Evolutionary conservation across 2,113 vertebrate species (phyloP).

Genomic region (Anguilla japonica): DNA sequence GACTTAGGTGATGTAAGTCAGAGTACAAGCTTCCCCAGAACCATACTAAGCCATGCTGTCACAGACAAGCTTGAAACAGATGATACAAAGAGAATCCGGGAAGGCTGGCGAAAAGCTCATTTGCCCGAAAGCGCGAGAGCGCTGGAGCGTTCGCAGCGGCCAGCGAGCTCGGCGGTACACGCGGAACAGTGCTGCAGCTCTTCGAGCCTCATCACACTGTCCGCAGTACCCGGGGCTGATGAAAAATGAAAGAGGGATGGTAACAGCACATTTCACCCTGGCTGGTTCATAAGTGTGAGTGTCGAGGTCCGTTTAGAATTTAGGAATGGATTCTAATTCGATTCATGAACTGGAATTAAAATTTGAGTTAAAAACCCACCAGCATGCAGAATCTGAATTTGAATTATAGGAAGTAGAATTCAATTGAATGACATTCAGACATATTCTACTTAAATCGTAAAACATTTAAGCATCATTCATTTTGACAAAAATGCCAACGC

Average conservation of each 20-base stretch:
- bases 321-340: too few relatives aligned
- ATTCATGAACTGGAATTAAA: too few relatives aligned
- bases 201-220: not conserved
- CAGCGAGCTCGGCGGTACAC: not conserved
- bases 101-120: not conserved
- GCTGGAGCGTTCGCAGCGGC: not conserved
- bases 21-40: not conserved
- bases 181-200: not conserved
- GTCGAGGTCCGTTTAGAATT: too few relatives aligned
- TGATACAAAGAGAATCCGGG: not conserved
- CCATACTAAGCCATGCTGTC: slow-evolving; percentile 4
- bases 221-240: not conserved
- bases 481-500: too few relatives aligned
- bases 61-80: slow-evolving; percentile 4
- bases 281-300: too few relatives aligned
- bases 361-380: too few relatives aligned
- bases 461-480: too few relatives aligned
- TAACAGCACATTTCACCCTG: too few relatives aligned
- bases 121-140: not conserved
- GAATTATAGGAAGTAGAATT: too few relatives aligned
- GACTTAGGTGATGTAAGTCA: not conserved
- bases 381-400: too few relatives aligned
- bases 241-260: not conserved
- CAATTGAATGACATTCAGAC: too few relatives aligned
- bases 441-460: too few relatives aligned